These are phyloP conservation scores for Taeniopygia guttata DNA, from an alignment of 2,797 vertebrate species.

Conservation along the genomic window DNA sequence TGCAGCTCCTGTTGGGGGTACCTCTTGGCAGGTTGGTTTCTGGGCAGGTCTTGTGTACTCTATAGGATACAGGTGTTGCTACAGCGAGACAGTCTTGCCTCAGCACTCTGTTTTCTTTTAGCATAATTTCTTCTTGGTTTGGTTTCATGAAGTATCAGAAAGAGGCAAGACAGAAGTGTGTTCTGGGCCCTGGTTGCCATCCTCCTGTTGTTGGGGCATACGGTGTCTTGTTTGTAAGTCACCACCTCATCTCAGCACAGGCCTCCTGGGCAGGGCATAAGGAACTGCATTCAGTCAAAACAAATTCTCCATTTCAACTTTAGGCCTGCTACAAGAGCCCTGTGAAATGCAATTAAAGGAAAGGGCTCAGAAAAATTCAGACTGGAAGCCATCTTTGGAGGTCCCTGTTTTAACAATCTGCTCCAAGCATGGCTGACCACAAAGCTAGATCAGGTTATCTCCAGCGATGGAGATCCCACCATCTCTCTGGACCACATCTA, in stretches of 20 bases:
- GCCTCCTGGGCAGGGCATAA: background rate
- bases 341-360: background rate
- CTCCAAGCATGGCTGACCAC: background rate
- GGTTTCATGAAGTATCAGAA: background rate
- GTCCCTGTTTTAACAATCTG: background rate
- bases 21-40: background rate
- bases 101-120: background rate
- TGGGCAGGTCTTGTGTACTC: background rate
- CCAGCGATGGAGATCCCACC: background rate
- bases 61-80: background rate
- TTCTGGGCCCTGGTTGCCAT: background rate
- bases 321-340: background rate
- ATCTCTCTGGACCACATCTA: background rate
- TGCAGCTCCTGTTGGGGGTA: background rate
- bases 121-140: background rate
- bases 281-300: background rate
- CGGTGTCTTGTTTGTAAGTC: background rate
- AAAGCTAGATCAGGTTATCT: background rate
- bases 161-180: background rate
- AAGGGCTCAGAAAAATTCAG: background rate
- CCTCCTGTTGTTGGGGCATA: background rate
- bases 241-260: background rate
- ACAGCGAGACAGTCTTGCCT: background rate
- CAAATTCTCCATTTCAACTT: background rate
- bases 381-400: background rate